Conservation (phyloP, 2,113 vertebrate species). For the Psittacus erithacus region DNA sequence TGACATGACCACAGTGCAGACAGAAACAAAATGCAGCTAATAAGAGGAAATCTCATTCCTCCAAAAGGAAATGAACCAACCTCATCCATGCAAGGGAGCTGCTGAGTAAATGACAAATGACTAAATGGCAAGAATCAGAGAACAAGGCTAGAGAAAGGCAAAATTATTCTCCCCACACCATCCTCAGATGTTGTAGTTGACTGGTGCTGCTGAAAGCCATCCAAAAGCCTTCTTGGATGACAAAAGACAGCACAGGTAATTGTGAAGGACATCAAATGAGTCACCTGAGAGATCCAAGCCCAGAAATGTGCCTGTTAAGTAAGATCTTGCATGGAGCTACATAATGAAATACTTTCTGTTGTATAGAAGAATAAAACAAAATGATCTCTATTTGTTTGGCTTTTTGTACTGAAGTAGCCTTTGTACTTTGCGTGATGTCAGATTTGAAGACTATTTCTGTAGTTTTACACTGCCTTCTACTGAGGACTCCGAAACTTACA, state of each 20-base stretch:
- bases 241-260: neutral
- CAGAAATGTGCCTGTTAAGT: neutral
- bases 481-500: constrained; percentile 3
- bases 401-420: neutral
- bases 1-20: neutral
- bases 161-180: neutral
- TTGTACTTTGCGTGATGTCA: neutral
- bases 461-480: constrained; percentile 48
- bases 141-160: neutral
- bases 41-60: neutral
- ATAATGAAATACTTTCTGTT: neutral
- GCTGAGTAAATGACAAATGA: neutral
- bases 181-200: neutral
- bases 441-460: neutral
- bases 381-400: neutral
- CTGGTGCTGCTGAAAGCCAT: neutral
- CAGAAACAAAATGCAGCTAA: neutral
- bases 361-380: neutral
- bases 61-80: neutral
- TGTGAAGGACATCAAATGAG: neutral
- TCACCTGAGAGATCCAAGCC: neutral
- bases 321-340: neutral
- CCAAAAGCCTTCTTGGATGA: neutral
- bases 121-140: neutral
- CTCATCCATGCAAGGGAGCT: neutral